Base-by-base conservation (phyloP, 2,113 vertebrate species). In the Platycercus adscitus region DNA sequence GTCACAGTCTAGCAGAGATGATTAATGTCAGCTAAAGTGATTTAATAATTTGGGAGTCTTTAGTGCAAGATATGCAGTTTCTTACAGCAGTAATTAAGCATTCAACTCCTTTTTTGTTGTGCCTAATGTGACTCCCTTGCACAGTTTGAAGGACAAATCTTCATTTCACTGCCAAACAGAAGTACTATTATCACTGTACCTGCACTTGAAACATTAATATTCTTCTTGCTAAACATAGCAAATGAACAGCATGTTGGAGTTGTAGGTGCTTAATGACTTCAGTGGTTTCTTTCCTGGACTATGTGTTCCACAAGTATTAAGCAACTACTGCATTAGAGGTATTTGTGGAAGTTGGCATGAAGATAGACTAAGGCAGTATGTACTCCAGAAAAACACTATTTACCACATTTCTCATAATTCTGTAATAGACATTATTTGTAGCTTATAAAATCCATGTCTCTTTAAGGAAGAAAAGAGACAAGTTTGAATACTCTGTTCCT, bases 21-120 rank as follows among this genome's bases (percentile, higher is more conserved):
- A 96, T 92, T 92, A 94, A 92, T 70, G 75, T 65, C 87, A 95
- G 47, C 31, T 81, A 33, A 95, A 92, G 72, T 83, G 6, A 88
- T 86, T 91, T 94, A 86, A 84, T 84, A 91, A 94, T 89, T 87
- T 84, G 41, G 21, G 25, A 84, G 56, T 58, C 87, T 95, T 93
- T 47, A 93, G 77, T 55, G 52, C 53, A 86, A 83, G 68, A 88
- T 64, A 79, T 14, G 33, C 43, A 86, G 71, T 91, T 94, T 81
- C 84, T 95, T 87, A 84, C 24, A 66, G 69, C 77, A 84, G 43
- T 91, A 94, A 94, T 94, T 92, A 95, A 91, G 88, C 77, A 81
- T 81, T 82, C 86, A 44, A 3, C 53, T 80, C 33, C 23, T 53
- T 46, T 80, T 70, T 77, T 88, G 50, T 47, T 79, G 31, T 37